phyloP scores from a whole-genome alignment of 2,797 vertebrate genomes.

The Dendrocincla fuliginosa region DNA sequence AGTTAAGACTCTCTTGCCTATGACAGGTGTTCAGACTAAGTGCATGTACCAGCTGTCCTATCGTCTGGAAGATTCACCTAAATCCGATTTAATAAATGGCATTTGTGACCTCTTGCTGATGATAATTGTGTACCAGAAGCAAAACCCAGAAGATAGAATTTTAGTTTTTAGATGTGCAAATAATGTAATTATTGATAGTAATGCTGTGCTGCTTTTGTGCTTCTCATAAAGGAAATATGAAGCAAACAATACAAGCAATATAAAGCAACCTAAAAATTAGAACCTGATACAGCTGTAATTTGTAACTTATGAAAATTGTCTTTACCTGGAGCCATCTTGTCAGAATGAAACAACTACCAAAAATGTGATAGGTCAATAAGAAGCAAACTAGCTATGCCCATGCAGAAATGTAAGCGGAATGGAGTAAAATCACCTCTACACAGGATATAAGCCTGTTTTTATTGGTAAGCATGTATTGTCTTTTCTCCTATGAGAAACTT shows the following conservation, averaged over 20 bases:
- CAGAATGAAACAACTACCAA: neutral
- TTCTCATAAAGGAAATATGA: neutral
- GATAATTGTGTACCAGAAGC: neutral
- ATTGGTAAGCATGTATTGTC: neutral
- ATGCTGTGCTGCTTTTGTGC: neutral
- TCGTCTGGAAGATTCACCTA: neutral
- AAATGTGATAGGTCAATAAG: neutral
- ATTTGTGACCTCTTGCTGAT: neutral
- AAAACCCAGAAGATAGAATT: neutral
- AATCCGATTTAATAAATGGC: neutral
- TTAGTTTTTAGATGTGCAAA: neutral
- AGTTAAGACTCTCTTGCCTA: neutral
- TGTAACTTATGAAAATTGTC: neutral
- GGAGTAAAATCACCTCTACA: neutral
- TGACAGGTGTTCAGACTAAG: neutral
- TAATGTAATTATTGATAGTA: neutral
- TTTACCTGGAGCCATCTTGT: neutral
- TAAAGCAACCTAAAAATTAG: neutral
- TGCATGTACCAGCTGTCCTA: neutral
- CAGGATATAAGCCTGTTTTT: neutral
- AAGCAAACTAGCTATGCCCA: neutral
- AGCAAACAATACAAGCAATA: neutral
- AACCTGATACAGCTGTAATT: neutral
- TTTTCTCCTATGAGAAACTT: neutral
- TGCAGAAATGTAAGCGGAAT: neutral